Percentiles rank a stretch among this genome's conserved stretches.
phyloP scores from a whole-genome alignment of 2,113 vertebrate species.

The Crotalus tigris region DNA sequence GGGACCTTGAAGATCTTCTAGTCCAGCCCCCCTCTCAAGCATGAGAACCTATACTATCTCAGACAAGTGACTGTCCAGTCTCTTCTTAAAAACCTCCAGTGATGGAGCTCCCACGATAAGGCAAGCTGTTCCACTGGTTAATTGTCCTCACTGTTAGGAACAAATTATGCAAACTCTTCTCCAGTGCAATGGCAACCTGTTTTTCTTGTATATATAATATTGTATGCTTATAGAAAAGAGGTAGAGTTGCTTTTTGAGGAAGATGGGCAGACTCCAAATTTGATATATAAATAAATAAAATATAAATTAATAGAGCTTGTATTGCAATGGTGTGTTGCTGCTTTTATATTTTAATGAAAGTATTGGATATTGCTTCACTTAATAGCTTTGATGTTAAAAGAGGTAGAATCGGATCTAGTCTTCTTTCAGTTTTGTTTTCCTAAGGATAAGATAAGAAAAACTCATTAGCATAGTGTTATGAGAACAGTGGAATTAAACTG shows the following conservation, averaged over 20 bases:
- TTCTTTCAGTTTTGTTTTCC: background rate
- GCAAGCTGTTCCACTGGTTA: no score
- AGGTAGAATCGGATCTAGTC: background rate
- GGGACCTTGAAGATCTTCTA: no score
- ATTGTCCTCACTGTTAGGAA: background rate
- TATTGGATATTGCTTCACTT: background rate
- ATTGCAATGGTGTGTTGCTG: background rate
- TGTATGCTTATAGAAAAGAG: background rate
- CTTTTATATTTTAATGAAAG: background rate
- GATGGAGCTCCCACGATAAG: no score
- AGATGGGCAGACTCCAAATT: background rate
- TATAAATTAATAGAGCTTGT: background rate
- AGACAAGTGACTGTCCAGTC: no score
- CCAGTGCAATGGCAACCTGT: background rate
- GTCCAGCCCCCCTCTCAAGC: no score
- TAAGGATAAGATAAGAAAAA: background rate
- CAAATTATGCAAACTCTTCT: background rate
- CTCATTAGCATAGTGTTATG: background rate
- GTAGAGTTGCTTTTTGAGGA: background rate
- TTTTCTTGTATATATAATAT: background rate
- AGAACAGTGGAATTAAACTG: background rate
- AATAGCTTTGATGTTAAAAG: background rate
- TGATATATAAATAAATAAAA: background rate
- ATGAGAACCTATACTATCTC: no score
- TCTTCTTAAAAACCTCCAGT: no score